Evolutionary conservation across 2,113 vertebrate genomes (phyloP).

Genomic region (Tenebrosternarchus preto): DNA sequence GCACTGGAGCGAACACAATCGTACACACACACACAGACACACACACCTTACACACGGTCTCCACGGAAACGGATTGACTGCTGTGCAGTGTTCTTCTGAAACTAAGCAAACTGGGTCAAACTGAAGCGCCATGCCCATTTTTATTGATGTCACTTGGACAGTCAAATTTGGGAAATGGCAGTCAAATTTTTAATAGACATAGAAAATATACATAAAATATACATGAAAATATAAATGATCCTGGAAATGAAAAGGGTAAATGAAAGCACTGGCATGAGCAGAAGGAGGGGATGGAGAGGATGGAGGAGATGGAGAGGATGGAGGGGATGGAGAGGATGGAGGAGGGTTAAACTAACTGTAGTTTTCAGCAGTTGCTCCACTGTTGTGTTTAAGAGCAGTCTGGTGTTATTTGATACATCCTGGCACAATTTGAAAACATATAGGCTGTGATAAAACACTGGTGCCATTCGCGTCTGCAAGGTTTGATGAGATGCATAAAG

Average conservation of each 20-base stretch:
- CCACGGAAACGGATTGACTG: background rate
- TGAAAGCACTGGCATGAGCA: background rate
- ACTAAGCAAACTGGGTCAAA: constrained; percentile 28
- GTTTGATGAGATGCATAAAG: no score
- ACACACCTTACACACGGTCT: constrained; percentile 13
- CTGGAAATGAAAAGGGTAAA: background rate
- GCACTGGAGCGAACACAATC: background rate
- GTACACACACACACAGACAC: background rate
- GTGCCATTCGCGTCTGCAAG: no score
- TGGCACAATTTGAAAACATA: no score
- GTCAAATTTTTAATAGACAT: constrained; percentile 17
- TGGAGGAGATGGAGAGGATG: background rate
- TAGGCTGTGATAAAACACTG: no score
- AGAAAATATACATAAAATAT: background rate
- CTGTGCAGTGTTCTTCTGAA: background rate
- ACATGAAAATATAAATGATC: background rate
- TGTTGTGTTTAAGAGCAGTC: background rate
- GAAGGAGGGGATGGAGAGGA: background rate
- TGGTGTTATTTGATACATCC: background rate
- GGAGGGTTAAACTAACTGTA: background rate
- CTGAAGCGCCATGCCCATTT: constrained; percentile 17
- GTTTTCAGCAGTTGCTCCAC: background rate
- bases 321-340: background rate
- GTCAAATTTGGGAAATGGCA: background rate
- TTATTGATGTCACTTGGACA: constrained; percentile 20